phyloP scores from a whole-genome alignment of 2,888 invertebrate species.

The Lacanobia oleracea region DNA sequence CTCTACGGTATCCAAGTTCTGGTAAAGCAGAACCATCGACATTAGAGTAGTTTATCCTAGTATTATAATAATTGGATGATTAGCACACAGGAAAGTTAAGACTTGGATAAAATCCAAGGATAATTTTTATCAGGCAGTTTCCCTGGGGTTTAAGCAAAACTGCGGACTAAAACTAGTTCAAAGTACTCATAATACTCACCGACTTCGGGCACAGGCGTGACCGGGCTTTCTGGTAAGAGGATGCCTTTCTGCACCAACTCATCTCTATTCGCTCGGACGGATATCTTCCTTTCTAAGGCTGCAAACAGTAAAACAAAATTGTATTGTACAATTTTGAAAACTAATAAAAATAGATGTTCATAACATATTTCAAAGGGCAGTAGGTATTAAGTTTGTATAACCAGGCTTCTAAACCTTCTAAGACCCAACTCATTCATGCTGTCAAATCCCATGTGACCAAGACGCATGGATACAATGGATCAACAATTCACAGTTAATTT shows the following conservation, averaged over 20 bases:
- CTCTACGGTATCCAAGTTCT: too few species aligned
- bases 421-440: not conserved
- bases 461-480: not conserved
- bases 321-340: constrained; percentile 5
- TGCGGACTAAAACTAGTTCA: not conserved
- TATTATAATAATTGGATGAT: not conserved
- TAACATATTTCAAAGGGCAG: not conserved
- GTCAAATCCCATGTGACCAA: too few species aligned
- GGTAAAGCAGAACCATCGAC: too few species aligned
- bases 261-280: constrained; percentile 99
- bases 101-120: not conserved
- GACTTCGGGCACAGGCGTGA: constrained; percentile 95
- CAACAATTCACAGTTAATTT: not conserved
- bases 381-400: not conserved
- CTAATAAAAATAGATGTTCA: not conserved
- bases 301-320: constrained; percentile 77
- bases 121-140: not conserved
- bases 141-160: not conserved
- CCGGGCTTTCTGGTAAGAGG: constrained; percentile 96
- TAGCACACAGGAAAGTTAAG: not conserved
- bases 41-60: too few species aligned
- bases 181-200: constrained; percentile 89
- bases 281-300: constrained; percentile 99
- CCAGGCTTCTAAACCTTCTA: too few species aligned
- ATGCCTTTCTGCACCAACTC: constrained; percentile 99